Percentiles rank a stretch among this genome's conserved stretches.
These are phyloP conservation scores for Sphenopsis melanotis DNA, from an alignment of 2,797 vertebrate species.

Conservation along the genomic window DNA sequence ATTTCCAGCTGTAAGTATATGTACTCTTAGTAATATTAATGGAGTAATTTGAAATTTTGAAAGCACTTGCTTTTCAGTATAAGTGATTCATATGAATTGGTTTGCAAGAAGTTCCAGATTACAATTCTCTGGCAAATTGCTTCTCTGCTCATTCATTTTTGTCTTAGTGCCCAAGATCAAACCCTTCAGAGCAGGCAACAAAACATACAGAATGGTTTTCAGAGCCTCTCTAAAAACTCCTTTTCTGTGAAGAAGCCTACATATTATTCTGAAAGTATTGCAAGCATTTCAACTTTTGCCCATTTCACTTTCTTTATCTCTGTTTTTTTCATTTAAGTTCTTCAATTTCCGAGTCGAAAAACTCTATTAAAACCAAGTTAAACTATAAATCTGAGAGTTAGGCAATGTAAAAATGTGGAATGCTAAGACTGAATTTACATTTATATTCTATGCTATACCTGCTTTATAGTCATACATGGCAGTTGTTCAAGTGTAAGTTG, in stretches of 20 bases:
- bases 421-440: neutral
- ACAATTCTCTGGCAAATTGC: neutral
- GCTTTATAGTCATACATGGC: neutral
- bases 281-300: neutral
- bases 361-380: neutral
- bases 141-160: neutral
- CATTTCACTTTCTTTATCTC: neutral
- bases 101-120: neutral
- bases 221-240: neutral
- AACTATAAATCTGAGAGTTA: neutral
- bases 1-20: conserved; percentile 6
- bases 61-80: neutral
- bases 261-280: neutral
- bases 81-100: neutral
- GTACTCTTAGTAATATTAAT: neutral
- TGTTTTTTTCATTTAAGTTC: neutral
- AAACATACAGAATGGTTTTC: neutral
- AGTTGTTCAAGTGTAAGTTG: neutral
- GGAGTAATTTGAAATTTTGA: neutral
- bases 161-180: neutral
- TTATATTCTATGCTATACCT: neutral
- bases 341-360: neutral
- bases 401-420: neutral
- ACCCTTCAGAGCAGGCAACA: neutral
- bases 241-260: neutral